phyloP scores from a whole-genome alignment of 2,888 invertebrate genomes.

The Pseudococcus longispinus region DNA sequence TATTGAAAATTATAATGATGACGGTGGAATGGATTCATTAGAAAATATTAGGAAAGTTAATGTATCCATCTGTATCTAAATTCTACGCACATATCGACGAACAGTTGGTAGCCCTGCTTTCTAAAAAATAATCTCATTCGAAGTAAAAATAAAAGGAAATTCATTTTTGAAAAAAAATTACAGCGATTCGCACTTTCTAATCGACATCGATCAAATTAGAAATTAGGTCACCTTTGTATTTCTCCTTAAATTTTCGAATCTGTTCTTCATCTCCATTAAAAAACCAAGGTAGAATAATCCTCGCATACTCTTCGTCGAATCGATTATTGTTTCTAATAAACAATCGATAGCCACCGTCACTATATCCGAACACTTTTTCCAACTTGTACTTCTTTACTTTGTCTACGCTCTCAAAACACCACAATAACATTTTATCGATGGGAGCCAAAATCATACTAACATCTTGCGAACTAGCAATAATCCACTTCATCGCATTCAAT shows the following conservation, averaged over 20 bases:
- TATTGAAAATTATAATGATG: too few species aligned
- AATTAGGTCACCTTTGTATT: too few species aligned
- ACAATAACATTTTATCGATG: background rate
- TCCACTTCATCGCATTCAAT: background rate
- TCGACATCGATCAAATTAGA: background rate
- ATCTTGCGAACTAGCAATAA: background rate
- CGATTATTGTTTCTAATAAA: background rate
- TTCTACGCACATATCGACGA: too few species aligned
- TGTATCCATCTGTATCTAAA: too few species aligned
- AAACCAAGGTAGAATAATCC: background rate
- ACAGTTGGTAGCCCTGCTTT: too few species aligned
- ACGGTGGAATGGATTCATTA: too few species aligned
- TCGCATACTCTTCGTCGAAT: background rate
- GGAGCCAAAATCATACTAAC: background rate
- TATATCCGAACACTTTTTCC: background rate
- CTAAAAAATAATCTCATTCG: too few species aligned
- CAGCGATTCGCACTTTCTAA: too few species aligned
- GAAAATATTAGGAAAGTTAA: too few species aligned
- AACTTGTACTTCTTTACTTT: background rate
- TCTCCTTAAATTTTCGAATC: too few species aligned
- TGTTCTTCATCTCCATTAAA: background rate
- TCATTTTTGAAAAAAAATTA: too few species aligned
- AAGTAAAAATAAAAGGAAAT: too few species aligned
- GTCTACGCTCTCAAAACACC: background rate
- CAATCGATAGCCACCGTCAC: background rate